Evolutionary conservation across 2,797 vertebrate genomes (phyloP), one percentile per base, ranked within the genome.

Genomic region (Notamacropus eugenii): DNA sequence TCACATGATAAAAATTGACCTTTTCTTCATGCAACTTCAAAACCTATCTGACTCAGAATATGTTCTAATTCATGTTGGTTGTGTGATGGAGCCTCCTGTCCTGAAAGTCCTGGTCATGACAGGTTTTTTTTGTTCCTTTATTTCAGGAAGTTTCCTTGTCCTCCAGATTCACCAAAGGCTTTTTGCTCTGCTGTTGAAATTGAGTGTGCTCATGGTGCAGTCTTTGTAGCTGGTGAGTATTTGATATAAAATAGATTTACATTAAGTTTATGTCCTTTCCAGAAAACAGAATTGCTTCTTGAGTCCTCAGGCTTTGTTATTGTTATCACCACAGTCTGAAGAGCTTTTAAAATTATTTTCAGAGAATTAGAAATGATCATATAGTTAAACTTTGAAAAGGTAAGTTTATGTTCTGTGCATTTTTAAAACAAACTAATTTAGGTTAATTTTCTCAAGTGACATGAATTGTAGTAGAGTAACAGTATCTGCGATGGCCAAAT

Each of bases 161-260:
- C 99, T n/a, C 99, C 99, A 13, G 91, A 95, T 31, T 98, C 96
- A 59, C 98, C 99, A 6, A 97, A 97, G 97, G 98, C 98, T 93
- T 95, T 97, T 13, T 99, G 99, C 97, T 97, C 97, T 95, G 98
- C 99, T 94, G 98, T 98, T 98, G 99, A 99, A 94, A 98, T 99
- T 97, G 99, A 99, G 95, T 99, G 99, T 98, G 99, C 99, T 95
- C 99, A 99, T 52, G 92, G 98, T 90, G 99, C 99, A 11, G 98
- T 99, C 98, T 99, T 99, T 96, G 98, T 99, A 93, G 99, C 99
- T 98, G 99, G 99, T 99, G 98, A 97, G 95, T 90, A 93, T 97
- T 97, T 97, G 97, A 4, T 97, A 92, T 94, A 95, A 92, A 95
- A n/a, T 74, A 8, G 92, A 87, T 24, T 93, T 97, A 92, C 40